phyloP scores from a whole-genome alignment of 2,888 invertebrate species.

The Phrixothrix hirtus region DNA sequence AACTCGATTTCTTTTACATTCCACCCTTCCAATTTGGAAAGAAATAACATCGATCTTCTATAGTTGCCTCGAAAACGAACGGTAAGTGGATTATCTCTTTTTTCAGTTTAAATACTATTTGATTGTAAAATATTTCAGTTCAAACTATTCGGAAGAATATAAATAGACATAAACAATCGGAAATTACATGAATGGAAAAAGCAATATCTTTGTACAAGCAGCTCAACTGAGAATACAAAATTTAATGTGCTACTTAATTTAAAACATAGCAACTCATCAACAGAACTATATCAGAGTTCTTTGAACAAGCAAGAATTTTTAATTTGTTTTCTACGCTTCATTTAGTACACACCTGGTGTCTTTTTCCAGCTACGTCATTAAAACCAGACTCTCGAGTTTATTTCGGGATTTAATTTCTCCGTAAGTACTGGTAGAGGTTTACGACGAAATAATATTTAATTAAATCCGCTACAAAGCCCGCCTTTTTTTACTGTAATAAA shows the following conservation, averaged over 20 bases:
- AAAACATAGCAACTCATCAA: background rate
- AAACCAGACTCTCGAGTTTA: constrained; percentile 21
- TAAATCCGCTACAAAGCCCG: constrained; percentile 23
- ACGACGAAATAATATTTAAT: constrained; percentile 26
- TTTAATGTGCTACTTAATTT: background rate
- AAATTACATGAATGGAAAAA: too few species aligned
- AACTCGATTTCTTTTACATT: too few species aligned
- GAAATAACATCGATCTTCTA: too few species aligned
- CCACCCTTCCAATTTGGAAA: too few species aligned
- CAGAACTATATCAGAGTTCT: background rate
- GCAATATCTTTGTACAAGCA: too few species aligned
- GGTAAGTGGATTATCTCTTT: too few species aligned
- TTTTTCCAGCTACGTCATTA: constrained; percentile 21
- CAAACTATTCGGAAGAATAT: too few species aligned
- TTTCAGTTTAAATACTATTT: too few species aligned
- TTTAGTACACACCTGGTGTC: constrained; percentile 20
- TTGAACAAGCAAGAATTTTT: constrained; percentile 10
- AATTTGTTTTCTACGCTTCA: constrained; percentile 17
- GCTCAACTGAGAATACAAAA: too few species aligned
- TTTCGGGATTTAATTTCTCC: constrained; percentile 22
- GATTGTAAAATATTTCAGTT: too few species aligned
- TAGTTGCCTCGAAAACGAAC: too few species aligned
- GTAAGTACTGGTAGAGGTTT: constrained; percentile 24
- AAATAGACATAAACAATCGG: too few species aligned
- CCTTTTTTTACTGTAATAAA: constrained; percentile 20